Evolutionary conservation across 2,888 invertebrate species (phyloP).

Genomic region (Orthosia incerta): DNA sequence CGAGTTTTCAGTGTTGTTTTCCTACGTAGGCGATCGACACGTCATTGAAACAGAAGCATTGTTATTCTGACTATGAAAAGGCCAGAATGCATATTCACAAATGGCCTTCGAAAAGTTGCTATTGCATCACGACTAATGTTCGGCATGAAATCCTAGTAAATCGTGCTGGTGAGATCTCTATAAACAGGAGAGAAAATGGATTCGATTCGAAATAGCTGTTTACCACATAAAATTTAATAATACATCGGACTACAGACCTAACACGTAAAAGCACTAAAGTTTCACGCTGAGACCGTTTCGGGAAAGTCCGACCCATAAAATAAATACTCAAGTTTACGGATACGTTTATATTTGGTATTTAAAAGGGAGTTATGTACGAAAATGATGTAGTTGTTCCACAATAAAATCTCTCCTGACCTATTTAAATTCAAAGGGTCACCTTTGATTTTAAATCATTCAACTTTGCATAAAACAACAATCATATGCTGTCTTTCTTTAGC

Average conservation of each 20-base stretch:
- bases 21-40: constrained; percentile 5
- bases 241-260: constrained; percentile 45
- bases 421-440: constrained; percentile 2
- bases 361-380: constrained; percentile 10
- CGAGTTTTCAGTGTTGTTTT: constrained; percentile 24
- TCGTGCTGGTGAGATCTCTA: constrained; percentile 1
- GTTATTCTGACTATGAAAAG: constrained; percentile 33
- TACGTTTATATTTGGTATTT: constrained; percentile 25
- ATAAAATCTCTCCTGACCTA: neutral
- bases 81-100: constrained; percentile 5
- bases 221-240: constrained; percentile 61
- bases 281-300: constrained; percentile 51
- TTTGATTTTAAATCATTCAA: neutral
- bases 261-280: constrained; percentile 72
- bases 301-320: constrained; percentile 41
- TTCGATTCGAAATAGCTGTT: constrained; percentile 41
- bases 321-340: constrained; percentile 43
- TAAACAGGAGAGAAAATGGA: constrained; percentile 31
- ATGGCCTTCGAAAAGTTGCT: constrained; percentile 15
- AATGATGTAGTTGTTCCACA: constrained; percentile 19
- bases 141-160: constrained; percentile 20
- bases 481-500: too few species aligned
- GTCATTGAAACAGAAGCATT: constrained; percentile 37
- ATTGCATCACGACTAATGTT: constrained; percentile 16
- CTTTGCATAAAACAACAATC: neutral